A percentile compares a stretch with the other conserved stretches of the same genome.
Conservation (phyloP, 2,888 invertebrate genomes). For the Noctuana brunneofusca region DNA sequence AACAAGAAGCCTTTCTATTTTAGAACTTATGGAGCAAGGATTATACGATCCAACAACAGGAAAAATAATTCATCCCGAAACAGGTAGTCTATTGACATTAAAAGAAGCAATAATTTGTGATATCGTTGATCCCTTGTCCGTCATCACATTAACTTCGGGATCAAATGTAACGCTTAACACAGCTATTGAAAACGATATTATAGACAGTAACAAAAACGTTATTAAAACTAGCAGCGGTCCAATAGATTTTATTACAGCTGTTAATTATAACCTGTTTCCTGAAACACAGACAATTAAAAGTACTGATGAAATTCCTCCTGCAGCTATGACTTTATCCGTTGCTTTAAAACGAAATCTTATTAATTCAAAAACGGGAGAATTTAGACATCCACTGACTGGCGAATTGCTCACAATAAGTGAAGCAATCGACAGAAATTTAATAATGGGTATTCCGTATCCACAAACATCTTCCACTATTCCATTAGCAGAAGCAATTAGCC, state of each 20-base stretch:
- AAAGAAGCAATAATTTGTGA: conserved; percentile 94
- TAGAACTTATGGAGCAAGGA: conserved; percentile 93
- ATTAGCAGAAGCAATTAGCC: conserved; percentile 88
- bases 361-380: conserved; percentile 85
- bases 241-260: conserved; percentile 87
- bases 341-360: conserved; percentile 89
- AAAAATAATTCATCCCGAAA: conserved; percentile 93
- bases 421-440: conserved; percentile 88
- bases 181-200: conserved; percentile 87
- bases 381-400: conserved; percentile 88
- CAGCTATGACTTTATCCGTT: conserved; percentile 92
- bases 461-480: conserved; percentile 85
- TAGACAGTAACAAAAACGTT: conserved; percentile 87
- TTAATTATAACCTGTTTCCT: conserved; percentile 86
- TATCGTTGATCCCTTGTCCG: conserved; percentile 91
- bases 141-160: conserved; percentile 84
- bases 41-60: conserved; percentile 88
- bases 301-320: conserved; percentile 86
- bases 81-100: conserved; percentile 89
- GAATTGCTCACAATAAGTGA: conserved; percentile 85
- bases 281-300: conserved; percentile 50
- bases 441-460: conserved; percentile 91
- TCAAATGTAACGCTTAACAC: conserved; percentile 88
- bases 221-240: conserved; percentile 84
- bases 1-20: conserved; percentile 90